phyloP scores from a whole-genome alignment of 2,888 invertebrate species.

The Nephrotoma guestfalica region DNA sequence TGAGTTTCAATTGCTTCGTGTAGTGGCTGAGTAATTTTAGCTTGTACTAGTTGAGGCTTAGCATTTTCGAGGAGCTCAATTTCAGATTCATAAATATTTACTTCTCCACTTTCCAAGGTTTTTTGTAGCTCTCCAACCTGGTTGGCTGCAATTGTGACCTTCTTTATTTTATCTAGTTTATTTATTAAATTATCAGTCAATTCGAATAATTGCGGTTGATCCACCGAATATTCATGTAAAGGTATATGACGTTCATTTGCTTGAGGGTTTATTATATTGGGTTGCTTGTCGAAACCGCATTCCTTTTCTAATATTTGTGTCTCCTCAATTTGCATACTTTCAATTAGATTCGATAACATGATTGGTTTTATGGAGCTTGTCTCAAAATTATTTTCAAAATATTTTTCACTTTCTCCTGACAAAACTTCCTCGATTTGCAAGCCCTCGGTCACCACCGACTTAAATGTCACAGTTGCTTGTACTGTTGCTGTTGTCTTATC shows the following conservation, averaged over 20 bases:
- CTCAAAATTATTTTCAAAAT: not conserved
- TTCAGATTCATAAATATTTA: conserved; percentile 33
- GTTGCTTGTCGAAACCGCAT: not conserved
- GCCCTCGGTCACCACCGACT: not conserved
- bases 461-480: not conserved
- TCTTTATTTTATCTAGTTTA: not conserved
- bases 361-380: not conserved
- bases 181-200: not conserved
- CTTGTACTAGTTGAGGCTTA: conserved; percentile 34
- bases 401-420: not conserved
- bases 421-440: not conserved
- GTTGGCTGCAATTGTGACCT: not conserved
- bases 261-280: not conserved
- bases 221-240: not conserved
- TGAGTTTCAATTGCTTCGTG: conserved; percentile 33
- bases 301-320: not conserved
- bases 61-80: conserved; percentile 31
- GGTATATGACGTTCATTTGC: not conserved
- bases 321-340: not conserved
- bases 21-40: conserved; percentile 35
- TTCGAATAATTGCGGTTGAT: not conserved
- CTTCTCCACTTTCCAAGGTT: not conserved
- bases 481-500: not conserved
- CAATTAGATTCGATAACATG: not conserved
- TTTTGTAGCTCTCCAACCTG: not conserved